phyloP scores from a whole-genome alignment of 2,113 vertebrate genomes.

The Melanostigma gelatinosum region DNA sequence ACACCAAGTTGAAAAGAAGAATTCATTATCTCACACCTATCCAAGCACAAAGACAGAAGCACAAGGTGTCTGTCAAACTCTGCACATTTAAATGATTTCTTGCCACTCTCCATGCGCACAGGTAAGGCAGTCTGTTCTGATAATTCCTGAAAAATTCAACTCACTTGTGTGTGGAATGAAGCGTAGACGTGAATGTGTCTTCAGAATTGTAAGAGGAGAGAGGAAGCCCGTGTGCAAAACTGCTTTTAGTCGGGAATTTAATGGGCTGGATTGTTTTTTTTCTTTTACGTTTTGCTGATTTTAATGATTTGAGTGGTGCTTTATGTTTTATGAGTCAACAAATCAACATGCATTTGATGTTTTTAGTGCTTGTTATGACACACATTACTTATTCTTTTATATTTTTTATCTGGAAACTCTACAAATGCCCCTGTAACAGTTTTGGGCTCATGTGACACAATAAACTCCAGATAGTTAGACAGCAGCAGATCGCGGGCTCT shows the following conservation, averaged over 20 bases:
- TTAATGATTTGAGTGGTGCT: not conserved
- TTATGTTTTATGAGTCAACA: conserved; percentile 6
- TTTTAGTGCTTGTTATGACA: not conserved
- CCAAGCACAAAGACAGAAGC: conserved; percentile 13
- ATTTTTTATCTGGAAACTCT: not conserved
- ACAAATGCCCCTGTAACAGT: not conserved
- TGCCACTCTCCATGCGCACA: not conserved
- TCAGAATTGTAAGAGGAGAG: not conserved
- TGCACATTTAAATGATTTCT: conserved; percentile 22
- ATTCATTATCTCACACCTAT: conserved; percentile 16
- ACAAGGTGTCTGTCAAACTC: conserved; percentile 14
- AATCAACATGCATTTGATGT: not conserved
- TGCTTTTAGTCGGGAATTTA: conserved; percentile 3
- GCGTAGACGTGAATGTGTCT: not conserved
- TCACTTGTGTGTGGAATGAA: conserved; percentile 6
- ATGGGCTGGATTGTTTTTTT: conserved; percentile 7
- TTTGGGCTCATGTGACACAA: not conserved
- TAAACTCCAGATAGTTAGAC: not conserved
- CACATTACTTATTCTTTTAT: not conserved
- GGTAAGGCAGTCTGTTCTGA: conserved; percentile 5
- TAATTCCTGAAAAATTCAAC: conserved; percentile 5
- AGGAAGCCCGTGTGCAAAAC: not conserved
- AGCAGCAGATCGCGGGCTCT: not conserved
- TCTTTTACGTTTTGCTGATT: conserved; percentile 1
- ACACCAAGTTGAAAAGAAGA: not conserved